These are phyloP conservation scores for Calyptommatus sinebrachiatus DNA, from an alignment of 2,113 vertebrate species.

Conservation along the genomic window DNA sequence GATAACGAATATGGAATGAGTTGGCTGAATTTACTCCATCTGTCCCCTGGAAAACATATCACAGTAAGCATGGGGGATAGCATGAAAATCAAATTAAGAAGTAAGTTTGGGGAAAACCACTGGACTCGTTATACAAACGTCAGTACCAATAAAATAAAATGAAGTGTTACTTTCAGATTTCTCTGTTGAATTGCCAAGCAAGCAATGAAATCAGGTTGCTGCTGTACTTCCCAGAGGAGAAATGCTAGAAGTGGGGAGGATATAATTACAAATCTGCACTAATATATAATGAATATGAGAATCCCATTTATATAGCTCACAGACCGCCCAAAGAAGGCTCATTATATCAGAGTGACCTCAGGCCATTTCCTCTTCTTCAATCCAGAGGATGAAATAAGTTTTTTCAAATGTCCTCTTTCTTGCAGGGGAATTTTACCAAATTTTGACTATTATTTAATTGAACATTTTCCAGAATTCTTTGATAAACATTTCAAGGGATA, in stretches of 20 bases:
- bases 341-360: conserved; percentile 3
- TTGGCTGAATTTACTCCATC: not conserved
- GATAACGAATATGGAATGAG: conserved; percentile 12
- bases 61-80: not conserved
- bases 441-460: accelerated
- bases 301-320: not conserved
- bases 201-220: not conserved
- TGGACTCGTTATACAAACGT: conserved; percentile 17
- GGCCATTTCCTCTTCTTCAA: not conserved
- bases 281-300: conserved; percentile 26
- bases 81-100: conserved; percentile 16
- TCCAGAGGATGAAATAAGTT: not conserved
- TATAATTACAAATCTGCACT: not conserved
- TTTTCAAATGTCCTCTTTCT: not conserved
- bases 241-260: not conserved
- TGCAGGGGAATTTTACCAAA: not conserved
- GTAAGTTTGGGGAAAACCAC: conserved; percentile 1
- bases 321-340: not conserved
- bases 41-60: conserved; percentile 3
- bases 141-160: conserved; percentile 23
- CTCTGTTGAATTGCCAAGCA: conserved; percentile 34
- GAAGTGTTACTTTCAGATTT: not conserved
- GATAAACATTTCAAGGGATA: not conserved
- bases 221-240: conserved; percentile 17
- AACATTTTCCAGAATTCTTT: not conserved